A percentile compares a stretch with the other conserved stretches of the same genome.
Evolutionary conservation across 2,888 invertebrate species (phyloP).

Genomic region (Tenthredo livida): DNA sequence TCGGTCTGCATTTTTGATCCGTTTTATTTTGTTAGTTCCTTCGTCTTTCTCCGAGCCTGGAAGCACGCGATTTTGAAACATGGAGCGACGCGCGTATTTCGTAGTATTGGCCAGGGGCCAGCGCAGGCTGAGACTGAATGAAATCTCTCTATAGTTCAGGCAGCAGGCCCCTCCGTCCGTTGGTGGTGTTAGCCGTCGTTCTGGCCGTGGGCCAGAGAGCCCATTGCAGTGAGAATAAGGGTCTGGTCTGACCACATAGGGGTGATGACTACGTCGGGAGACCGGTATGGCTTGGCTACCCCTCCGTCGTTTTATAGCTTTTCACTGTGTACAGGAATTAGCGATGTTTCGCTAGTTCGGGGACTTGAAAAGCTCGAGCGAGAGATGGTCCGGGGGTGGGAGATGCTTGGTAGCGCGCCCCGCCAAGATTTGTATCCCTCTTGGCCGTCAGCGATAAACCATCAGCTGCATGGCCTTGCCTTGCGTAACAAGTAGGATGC

Average conservation of each 20-base stretch:
- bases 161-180: conserved; percentile 24
- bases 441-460: conserved; percentile 41
- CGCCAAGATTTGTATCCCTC: conserved; percentile 38
- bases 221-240: conserved; percentile 32
- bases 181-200: not conserved
- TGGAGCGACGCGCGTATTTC: conserved; percentile 61
- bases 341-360: not conserved
- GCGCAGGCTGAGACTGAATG: conserved; percentile 74
- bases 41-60: not conserved
- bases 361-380: not conserved
- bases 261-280: conserved; percentile 31
- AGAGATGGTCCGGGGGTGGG: not conserved
- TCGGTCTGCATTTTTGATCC: not conserved
- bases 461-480: conserved; percentile 46
- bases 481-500: conserved; percentile 47
- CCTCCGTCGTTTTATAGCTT: not conserved
- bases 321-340: not conserved
- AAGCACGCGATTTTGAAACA: conserved; percentile 67
- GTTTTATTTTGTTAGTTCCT: not conserved
- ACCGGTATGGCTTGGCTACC: not conserved
- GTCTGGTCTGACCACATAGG: conserved; percentile 33
- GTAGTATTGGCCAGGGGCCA: conserved; percentile 75
- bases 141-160: conserved; percentile 76
- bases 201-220: conserved; percentile 36
- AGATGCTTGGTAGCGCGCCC: not conserved